Conservation (phyloP, 2,888 invertebrate genomes). For the Podotricha telesiphe region DNA sequence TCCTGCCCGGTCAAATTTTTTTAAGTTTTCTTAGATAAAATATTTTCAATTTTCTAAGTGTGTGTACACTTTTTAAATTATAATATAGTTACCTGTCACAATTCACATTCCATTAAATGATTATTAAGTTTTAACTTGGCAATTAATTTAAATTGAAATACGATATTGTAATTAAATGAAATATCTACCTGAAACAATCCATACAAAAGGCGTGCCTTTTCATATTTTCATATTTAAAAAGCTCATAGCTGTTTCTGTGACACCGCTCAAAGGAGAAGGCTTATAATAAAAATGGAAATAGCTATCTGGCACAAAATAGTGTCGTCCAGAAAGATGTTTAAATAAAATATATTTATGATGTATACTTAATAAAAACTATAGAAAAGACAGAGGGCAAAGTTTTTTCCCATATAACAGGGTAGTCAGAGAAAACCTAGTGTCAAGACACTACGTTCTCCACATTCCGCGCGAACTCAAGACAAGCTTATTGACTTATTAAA, state of each 20-base stretch:
- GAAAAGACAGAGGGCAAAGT: too few relatives aligned
- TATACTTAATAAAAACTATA: too few relatives aligned
- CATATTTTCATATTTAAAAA: constrained; percentile 9
- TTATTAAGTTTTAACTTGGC: background rate
- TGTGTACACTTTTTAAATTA: too few relatives aligned
- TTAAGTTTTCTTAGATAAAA: too few relatives aligned
- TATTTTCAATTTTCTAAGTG: too few relatives aligned
- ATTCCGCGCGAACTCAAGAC: too few relatives aligned
- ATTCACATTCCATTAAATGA: background rate
- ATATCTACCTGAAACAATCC: background rate
- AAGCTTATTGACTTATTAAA: too few relatives aligned
- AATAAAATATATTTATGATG: background rate
- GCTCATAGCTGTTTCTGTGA: background rate
- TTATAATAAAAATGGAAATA: constrained; percentile 15
- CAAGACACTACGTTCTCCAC: too few relatives aligned
- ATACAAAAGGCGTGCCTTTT: constrained; percentile 2
- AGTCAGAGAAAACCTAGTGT: too few relatives aligned
- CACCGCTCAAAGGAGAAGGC: constrained; percentile 1
- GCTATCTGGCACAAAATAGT: background rate
- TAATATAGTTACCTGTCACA: background rate
- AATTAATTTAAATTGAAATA: background rate
- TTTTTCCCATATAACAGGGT: too few relatives aligned
- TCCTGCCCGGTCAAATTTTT: too few relatives aligned
- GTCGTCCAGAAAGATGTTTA: background rate
- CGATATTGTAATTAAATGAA: too few relatives aligned